Conservation (phyloP, 2,113 vertebrate species). For the Pygoscelis adeliae region DNA sequence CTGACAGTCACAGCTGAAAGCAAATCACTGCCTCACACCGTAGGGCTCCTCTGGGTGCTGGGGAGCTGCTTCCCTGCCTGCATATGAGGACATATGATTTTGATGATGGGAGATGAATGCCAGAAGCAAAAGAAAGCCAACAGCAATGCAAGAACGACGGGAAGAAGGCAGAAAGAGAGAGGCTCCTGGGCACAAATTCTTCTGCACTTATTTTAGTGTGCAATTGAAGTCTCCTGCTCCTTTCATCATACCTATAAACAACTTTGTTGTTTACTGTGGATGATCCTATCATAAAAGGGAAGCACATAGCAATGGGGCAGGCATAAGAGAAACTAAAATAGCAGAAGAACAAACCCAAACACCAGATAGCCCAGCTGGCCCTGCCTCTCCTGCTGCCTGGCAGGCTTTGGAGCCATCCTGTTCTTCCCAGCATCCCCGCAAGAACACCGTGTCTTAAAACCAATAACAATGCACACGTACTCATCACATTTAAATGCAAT, state of each 20-base stretch:
- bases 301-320: background rate
- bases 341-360: background rate
- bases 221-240: background rate
- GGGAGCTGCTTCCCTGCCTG: background rate
- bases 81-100: accelerated
- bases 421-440: background rate
- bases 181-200: background rate
- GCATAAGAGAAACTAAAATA: background rate
- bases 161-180: background rate
- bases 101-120: background rate
- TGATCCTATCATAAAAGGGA: background rate
- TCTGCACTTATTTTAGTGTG: too few relatives aligned
- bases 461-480: background rate
- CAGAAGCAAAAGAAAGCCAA: background rate
- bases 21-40: background rate
- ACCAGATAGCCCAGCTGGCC: background rate
- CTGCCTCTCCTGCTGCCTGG: background rate
- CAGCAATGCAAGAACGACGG: background rate
- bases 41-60: background rate
- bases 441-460: background rate
- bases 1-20: background rate
- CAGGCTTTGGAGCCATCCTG: background rate
- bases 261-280: background rate
- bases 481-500: background rate
- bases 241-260: background rate